Evolutionary conservation across 2,888 invertebrate species (phyloP).

Genomic region (Pasiphila rectangulata): DNA sequence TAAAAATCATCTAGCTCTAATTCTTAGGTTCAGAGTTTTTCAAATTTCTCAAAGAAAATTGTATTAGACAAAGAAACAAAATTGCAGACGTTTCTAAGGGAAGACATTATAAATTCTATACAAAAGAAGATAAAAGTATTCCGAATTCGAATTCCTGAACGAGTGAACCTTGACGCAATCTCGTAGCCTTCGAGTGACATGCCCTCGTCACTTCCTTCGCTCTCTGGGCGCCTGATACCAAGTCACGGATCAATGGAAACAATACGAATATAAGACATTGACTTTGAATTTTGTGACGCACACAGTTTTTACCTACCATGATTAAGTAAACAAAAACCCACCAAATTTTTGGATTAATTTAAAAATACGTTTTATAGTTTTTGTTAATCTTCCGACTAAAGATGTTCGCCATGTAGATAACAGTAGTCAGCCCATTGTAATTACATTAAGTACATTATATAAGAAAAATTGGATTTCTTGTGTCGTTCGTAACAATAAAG

Average conservation of each 20-base stretch:
- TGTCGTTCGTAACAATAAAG: no score
- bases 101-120: constrained; percentile 8
- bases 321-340: neutral
- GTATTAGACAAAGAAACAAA: no score
- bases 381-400: no score
- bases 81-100: neutral
- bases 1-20: no score
- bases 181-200: constrained; percentile 43
- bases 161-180: constrained; percentile 30
- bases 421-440: no score
- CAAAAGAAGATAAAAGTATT: constrained; percentile 11
- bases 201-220: constrained; percentile 59
- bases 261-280: constrained; percentile 44
- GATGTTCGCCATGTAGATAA: no score
- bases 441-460: no score
- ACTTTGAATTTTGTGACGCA: constrained; percentile 42
- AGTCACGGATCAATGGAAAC: constrained; percentile 55
- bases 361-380: no score
- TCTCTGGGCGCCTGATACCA: constrained; percentile 46
- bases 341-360: no score
- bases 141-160: constrained; percentile 20
- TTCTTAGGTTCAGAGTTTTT: no score
- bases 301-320: neutral
- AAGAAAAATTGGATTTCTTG: no score
- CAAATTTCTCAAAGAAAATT: no score